phyloP scores from a whole-genome alignment of 1,140 invertebrate genomes.

The Monochamus saltuarius region DNA sequence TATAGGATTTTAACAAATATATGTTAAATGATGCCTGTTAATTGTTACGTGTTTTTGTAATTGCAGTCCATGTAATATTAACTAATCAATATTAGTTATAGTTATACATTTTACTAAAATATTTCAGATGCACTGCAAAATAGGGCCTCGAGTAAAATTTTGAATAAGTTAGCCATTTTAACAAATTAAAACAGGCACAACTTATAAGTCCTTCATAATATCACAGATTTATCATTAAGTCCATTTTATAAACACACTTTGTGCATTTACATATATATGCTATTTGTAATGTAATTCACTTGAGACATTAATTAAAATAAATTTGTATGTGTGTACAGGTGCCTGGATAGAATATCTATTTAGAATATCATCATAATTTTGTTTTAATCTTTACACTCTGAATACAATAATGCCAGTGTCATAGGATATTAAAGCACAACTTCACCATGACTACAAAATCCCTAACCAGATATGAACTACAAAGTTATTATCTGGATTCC shows the following conservation, averaged over 20 bases:
- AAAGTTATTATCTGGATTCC: neutral
- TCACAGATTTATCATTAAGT: slow-evolving; percentile 1
- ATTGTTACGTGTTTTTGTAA: too few relatives aligned
- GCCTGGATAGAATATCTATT: slow-evolving; percentile 16
- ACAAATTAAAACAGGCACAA: neutral
- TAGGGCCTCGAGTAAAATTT: neutral
- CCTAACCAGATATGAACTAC: neutral
- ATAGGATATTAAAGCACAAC: slow-evolving; percentile 10
- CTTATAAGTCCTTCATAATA: slow-evolving; percentile 2
- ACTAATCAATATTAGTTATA: neutral
- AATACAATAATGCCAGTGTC: slow-evolving; percentile 23
- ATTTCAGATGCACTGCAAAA: neutral
- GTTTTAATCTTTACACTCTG: neutral
- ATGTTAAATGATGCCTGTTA: too few relatives aligned
- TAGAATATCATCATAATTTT: slow-evolving; percentile 24
- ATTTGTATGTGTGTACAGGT: slow-evolving; percentile 34
- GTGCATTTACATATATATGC: too few relatives aligned
- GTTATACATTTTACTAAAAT: neutral
- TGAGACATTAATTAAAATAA: slow-evolving; percentile 23
- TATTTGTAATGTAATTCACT: slow-evolving; percentile 3
- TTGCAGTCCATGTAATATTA: neutral
- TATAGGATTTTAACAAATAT: too few relatives aligned
- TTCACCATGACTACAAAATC: neutral
- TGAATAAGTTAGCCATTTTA: neutral
- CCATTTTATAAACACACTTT: too few relatives aligned